Base-by-base conservation (phyloP, 2,888 invertebrate genomes). In the Papilio gigon region DNA sequence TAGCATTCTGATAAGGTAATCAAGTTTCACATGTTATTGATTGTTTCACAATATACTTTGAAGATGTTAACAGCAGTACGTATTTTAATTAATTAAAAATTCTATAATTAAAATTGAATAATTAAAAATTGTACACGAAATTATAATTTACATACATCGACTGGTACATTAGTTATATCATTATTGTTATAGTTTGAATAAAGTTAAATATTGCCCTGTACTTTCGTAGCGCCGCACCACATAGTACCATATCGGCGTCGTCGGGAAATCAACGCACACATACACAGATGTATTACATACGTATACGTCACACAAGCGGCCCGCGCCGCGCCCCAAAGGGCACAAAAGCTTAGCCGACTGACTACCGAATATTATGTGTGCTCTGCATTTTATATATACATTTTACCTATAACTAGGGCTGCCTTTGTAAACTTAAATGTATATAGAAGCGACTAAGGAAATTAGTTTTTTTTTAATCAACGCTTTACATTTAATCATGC, bases 211-310 rank as follows among this genome's bases (percentile, higher is more conserved):
- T 40, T 64, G 50, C 50, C 22, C n/a, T 4, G 59, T 65, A 66
- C 62, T 37, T 65, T 68, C 59, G 65, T 62, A 25, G 59, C 3
- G 42, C 84, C 76, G 67, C 79, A 77, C 81, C 75, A 35, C 67
- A 67, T 68, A 71, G 78, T 78, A 79, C 80, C 78, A 79, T 83
- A 81, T 78, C 79, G 82, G 81, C 80, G 79, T 80, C 84, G 78
- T 89, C 89, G 89, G 88, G 86, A 90, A 90, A 90, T 90, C 91
- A 89, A 90, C 90, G 82, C 89, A 90, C 87, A 87, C 86, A 87
- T 81, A 76, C 76, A 77, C 72, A 79, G 73, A 66, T 66, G 42
- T 53, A 63, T 17, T 58, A 22, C 53, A 30, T 59, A 76, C 80
- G 74, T 74, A 73, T 73, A 72, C 76, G 73, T 74, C 75, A 64